These are phyloP conservation scores for Vireo griseus DNA, from an alignment of 2,797 vertebrate genomes.

Conservation along the genomic window DNA sequence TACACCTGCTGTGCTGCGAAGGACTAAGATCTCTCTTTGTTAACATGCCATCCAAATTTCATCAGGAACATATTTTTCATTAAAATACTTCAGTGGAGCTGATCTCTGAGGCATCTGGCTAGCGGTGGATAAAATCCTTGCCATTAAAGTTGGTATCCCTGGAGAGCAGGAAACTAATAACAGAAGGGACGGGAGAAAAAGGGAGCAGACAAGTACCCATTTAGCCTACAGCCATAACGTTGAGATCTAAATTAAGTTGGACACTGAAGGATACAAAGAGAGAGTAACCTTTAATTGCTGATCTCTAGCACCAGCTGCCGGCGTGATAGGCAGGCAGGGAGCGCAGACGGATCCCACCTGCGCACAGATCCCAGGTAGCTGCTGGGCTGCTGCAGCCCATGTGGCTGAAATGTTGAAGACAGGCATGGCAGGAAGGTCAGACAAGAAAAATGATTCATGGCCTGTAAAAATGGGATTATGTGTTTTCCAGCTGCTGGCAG, in stretches of 20 bases:
- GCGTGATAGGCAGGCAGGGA: rapidly evolving
- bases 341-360: rapidly evolving
- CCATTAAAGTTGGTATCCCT: background rate
- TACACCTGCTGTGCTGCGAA: conserved; percentile 17
- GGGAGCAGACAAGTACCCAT: background rate
- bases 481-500: background rate
- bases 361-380: rapidly evolving
- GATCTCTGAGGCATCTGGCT: conserved; percentile 47
- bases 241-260: background rate
- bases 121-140: background rate
- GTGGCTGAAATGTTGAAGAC: background rate
- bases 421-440: background rate
- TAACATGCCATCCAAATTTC: background rate
- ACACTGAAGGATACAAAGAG: background rate
- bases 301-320: background rate
- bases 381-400: rapidly evolving
- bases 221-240: background rate
- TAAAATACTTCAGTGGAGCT: background rate
- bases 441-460: background rate
- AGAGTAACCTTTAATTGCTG: background rate
- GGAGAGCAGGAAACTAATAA: background rate
- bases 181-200: background rate
- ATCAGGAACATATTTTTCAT: conserved; percentile 42
- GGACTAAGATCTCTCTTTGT: conserved; percentile 26
- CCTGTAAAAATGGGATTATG: background rate